phyloP scores from a whole-genome alignment of 1,140 invertebrate genomes.

The Nautilus pompilius region DNA sequence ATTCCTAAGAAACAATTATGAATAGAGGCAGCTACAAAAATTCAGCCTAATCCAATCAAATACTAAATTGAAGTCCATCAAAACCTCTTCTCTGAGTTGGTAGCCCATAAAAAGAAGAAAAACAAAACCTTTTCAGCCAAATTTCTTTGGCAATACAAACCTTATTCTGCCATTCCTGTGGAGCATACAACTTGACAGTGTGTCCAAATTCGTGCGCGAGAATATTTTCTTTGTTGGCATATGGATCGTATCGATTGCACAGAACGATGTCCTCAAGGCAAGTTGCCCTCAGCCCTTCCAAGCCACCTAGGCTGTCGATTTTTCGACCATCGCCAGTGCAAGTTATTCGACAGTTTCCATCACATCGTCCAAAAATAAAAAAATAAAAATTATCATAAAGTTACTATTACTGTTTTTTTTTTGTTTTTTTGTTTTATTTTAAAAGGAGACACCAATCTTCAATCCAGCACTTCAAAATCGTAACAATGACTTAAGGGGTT shows the following conservation, averaged over 20 bases:
- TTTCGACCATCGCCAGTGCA: conserved; percentile 20
- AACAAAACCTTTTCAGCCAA: too few species aligned
- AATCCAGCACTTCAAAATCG: not conserved
- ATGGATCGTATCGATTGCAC: conserved; percentile 13
- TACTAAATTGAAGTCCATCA: too few species aligned
- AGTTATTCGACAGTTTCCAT: conserved; percentile 12
- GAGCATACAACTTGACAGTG: conserved; percentile 8
- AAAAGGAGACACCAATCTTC: not conserved
- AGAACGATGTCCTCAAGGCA: conserved; percentile 13
- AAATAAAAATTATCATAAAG: not conserved
- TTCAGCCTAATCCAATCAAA: too few species aligned
- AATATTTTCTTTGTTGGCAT: conserved; percentile 14
- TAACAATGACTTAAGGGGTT: too few species aligned
- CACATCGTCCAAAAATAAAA: conserved; percentile 9
- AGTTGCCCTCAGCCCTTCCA: conserved; percentile 9
- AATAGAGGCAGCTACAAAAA: too few species aligned
- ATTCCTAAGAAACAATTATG: too few species aligned
- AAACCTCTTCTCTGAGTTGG: too few species aligned
- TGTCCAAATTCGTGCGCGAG: conserved; percentile 21
- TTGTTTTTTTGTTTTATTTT: not conserved
- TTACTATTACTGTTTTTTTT: too few species aligned
- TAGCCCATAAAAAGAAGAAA: too few species aligned
- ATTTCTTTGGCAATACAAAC: conserved; percentile 8
- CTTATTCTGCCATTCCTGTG: conserved; percentile 8
- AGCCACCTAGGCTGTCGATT: conserved; percentile 10